Base-by-base conservation (phyloP, 2,113 vertebrate species). In the Psophia crepitans region DNA sequence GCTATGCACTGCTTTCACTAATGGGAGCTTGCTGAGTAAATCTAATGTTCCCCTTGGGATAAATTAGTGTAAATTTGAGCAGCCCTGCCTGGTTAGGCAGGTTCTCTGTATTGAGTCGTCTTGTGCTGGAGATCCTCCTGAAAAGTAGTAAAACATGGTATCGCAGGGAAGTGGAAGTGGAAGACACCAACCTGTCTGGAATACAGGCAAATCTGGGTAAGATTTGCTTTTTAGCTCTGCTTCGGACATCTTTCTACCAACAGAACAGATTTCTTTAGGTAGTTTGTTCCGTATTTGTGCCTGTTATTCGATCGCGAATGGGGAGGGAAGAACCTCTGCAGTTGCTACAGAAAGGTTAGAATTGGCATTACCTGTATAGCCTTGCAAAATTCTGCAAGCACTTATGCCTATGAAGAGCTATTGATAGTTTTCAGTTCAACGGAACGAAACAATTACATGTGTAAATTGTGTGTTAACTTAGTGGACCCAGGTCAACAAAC, bases 11-110 rank as follows among this genome's bases (percentile, higher is more conserved):
- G 16, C 8, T 75, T 58, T 68, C 19, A 48, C 68, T 63, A 35
- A 30, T 35, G 43, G 13, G 5, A 43, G 41, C 1, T 8, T 68
- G 58, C 2, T 0, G 0, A 44, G 8, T 7, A 87, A 63, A 32
- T 12, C 18, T 39, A 49, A 16, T 41, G 19, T 46, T 91, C 41
- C 24, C 37, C 14, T 78, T 41, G 32, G 39, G 32, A 81, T 64
- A 58, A 76, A 63, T 28, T 9, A 35, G 5, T 60, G 3, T 23
- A 44, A 76, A 68, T 46, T 5, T 60, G 28, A 85, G 10, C 18
- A 44, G 18, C 5, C 18, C 1, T n/a, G 5, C 21, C 27, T 66
- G 24, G 8, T 51, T 88, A 58, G 37, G 48, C 11, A 79, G 21
- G 6, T 41, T 43, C 11, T 58, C 44, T 57, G 3, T 63, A 15